Base-by-base conservation (phyloP, 53 echinoderm and acorn worm genomes). In the Pentamera pediparva region DNA sequence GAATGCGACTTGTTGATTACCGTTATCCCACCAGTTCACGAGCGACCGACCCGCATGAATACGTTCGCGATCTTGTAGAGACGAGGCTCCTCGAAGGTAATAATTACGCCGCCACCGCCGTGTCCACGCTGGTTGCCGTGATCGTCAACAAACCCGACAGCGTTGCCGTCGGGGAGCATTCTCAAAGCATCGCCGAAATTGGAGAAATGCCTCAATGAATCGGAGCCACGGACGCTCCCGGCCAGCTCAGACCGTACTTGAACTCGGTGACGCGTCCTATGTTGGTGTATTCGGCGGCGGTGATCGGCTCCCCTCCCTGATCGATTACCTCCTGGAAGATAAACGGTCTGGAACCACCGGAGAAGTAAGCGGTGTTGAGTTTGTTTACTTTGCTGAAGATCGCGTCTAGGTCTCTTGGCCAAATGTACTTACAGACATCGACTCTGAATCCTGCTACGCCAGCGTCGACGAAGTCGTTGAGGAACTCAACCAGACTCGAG, bases 401-500 rank as follows among this genome's bases (percentile, higher is more conserved):
- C 8, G 45, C 76, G 2, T 36, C 56, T 2, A 89, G 37, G 32
- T 89, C 89, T 13, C 84, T 85, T 15, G 89, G 89, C 85, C 89
- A 89, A 81, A n/a, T n/a, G n/a, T n/a, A n/a, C n/a, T n/a, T n/a
- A n/a, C n/a, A n/a, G n/a, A n/a, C n/a, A n/a, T n/a, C n/a, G n/a
- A n/a, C 39, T 15, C 90, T 82, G 83, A 94, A 94, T 3, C 95
- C 95, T 49, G 95, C 95, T 8, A 94, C 95, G 5, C 93, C 93
- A 27, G 81, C 84, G 76, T 78, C 62, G 40, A 89, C 86, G 45
- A 93, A 33, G 33, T 81, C 60, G 69, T 94, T 90, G 63, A 94
- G 48, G 75, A 74, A 93, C 2, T 48, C 87, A 10, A 59, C 80
- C 17, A 90, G 77, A 19, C 45, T 78, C 20, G 56, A 19, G 10